Evolutionary conservation across 35 echinoderm and acorn worm genomes (phyloP).

Genomic region (Apostichopus californicus): DNA sequence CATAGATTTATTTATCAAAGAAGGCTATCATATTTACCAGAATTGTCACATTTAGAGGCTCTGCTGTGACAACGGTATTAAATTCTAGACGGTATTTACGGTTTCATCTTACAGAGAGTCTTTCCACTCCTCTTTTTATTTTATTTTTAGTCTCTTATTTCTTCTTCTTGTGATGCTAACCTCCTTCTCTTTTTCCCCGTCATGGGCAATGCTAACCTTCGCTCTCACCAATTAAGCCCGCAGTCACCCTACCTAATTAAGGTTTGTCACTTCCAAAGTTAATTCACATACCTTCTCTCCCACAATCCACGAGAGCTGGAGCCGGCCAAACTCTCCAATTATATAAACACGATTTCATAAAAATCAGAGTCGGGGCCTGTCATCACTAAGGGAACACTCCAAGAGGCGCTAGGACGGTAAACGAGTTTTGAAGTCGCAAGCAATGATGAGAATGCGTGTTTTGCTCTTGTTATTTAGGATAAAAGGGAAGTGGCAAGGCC

Average conservation of each 20-base stretch:
- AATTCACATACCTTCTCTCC: not conserved
- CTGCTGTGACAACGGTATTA: not conserved
- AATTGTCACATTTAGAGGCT: not conserved
- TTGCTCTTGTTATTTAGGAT: not conserved
- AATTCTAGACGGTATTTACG: not conserved
- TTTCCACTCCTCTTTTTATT: no score
- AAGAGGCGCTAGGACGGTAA: not conserved
- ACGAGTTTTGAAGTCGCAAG: not conserved
- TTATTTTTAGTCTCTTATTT: no score
- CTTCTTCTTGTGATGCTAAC: no score
- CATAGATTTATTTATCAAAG: not conserved
- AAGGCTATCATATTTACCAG: not conserved
- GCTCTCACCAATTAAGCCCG: slow-evolving; percentile 1
- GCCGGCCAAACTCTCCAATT: not conserved
- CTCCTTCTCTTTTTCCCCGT: not conserved
- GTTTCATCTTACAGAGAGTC: not conserved
- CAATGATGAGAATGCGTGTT: slow-evolving; percentile 5
- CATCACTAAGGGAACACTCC: slow-evolving; percentile 5
- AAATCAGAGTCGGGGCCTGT: not conserved
- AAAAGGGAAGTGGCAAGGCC: not conserved
- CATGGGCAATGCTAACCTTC: not conserved
- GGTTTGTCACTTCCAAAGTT: slow-evolving; percentile 19
- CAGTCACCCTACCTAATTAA: slow-evolving; percentile 44
- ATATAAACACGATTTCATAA: not conserved
- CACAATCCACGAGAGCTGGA: not conserved